Evolutionary conservation across 2,888 invertebrate species (phyloP).

Genomic region (Bursaphelenchus okinawaensis): DNA sequence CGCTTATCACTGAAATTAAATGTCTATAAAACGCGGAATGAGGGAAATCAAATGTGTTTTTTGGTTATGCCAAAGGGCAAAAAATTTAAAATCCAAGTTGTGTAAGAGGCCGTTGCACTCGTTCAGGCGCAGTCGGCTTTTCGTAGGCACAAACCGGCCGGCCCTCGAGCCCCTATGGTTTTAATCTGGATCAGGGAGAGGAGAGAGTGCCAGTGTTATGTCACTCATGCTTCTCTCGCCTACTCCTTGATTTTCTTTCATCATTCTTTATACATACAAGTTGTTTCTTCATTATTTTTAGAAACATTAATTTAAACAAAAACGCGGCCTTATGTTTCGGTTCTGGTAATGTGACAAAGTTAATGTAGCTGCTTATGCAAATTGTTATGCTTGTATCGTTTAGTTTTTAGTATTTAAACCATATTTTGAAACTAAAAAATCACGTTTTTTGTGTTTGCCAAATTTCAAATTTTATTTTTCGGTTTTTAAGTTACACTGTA

Average conservation of each 20-base stretch:
- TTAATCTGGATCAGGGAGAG: neutral
- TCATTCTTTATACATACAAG: neutral
- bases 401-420: too few species aligned
- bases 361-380: too few species aligned
- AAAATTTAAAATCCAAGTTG: neutral
- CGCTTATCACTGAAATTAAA: neutral
- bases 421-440: too few species aligned
- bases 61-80: neutral
- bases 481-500: too few species aligned
- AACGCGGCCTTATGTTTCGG: too few species aligned
- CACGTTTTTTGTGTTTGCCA: too few species aligned
- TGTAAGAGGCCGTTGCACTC: neutral
- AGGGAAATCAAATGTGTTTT: neutral
- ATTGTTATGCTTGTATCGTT: too few species aligned
- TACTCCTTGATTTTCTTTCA: neutral
- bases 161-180: neutral
- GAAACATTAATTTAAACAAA: neutral
- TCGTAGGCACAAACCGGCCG: neutral
- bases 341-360: too few species aligned
- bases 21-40: neutral
- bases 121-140: neutral
- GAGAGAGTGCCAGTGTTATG: neutral
- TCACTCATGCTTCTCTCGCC: neutral
- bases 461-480: too few species aligned
- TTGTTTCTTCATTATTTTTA: neutral